Evolutionary conservation across 2,113 vertebrate genomes (phyloP).

Genomic region (Nanorana parkeri): DNA sequence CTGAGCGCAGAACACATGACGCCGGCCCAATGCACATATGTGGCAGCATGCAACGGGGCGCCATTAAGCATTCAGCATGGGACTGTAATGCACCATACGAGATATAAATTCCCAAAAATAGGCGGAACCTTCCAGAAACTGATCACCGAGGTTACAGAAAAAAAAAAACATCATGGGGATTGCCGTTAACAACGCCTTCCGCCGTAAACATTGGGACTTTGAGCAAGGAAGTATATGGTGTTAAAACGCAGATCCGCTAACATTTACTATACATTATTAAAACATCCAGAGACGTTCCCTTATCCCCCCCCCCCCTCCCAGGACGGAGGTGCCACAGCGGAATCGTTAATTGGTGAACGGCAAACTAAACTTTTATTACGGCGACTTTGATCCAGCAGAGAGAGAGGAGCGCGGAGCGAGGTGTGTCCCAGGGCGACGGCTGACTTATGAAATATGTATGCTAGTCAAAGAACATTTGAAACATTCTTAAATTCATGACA

Average conservation of each 20-base stretch:
- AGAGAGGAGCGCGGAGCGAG: background rate
- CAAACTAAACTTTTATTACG: conserved; percentile 31
- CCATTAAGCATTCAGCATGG: too few species aligned
- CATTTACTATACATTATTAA: conserved; percentile 10
- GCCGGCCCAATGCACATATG: too few species aligned
- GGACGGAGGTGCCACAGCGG: background rate
- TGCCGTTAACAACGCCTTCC: too few species aligned
- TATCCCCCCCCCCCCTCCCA: background rate
- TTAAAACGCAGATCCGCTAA: background rate
- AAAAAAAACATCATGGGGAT: too few species aligned
- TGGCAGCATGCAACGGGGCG: too few species aligned
- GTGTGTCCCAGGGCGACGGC: conserved; percentile 34
- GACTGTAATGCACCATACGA: too few species aligned
- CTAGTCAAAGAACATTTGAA: conserved; percentile 48
- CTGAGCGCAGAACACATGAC: too few species aligned
- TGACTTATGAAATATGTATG: conserved; percentile 46
- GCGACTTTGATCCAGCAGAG: conserved; percentile 26
- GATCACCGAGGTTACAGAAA: too few species aligned
- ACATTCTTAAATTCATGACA: conserved; percentile 48
- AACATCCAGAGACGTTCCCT: background rate
- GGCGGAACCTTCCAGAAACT: too few species aligned
- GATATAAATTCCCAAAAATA: too few species aligned
- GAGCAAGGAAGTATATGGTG: too few species aligned
- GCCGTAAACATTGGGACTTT: too few species aligned
- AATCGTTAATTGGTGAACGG: background rate